phyloP scores from a whole-genome alignment of 2,888 invertebrate genomes.

The Oscheius sp. region DNA sequence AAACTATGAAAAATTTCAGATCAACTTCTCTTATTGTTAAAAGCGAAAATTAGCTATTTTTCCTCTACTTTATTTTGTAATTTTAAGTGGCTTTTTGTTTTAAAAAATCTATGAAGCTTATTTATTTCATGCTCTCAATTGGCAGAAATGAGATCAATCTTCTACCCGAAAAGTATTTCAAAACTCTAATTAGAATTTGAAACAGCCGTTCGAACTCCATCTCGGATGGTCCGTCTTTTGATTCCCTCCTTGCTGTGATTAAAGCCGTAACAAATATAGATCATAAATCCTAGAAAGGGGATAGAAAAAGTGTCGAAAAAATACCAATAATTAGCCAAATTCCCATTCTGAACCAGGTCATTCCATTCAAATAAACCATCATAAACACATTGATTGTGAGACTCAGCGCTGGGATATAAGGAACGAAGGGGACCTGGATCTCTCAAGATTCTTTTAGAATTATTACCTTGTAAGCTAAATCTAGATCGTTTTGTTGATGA shows the following conservation, averaged over 20 bases:
- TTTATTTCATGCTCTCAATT: neutral
- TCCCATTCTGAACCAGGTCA: constrained; percentile 87
- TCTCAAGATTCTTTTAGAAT: neutral
- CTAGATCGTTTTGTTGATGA: constrained; percentile 35
- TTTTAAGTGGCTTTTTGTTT: neutral
- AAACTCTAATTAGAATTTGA: neutral
- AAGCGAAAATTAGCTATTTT: too few relatives aligned
- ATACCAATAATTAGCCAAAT: constrained; percentile 87
- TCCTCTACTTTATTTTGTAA: too few relatives aligned
- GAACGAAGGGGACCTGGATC: constrained; percentile 83
- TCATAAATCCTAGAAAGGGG: constrained; percentile 30
- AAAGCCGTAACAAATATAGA: constrained; percentile 44
- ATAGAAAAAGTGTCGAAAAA: too few relatives aligned
- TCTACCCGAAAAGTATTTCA: neutral
- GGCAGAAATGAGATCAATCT: neutral
- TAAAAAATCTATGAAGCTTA: neutral
- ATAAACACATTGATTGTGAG: constrained; percentile 91
- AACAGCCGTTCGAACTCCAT: neutral
- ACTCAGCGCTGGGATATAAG: constrained; percentile 88
- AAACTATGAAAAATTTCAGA: too few relatives aligned
- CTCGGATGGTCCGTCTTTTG: constrained; percentile 10
- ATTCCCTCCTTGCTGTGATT: constrained; percentile 43
- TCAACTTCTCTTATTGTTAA: too few relatives aligned
- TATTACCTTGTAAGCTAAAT: constrained; percentile 31
- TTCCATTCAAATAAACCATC: constrained; percentile 86